Conservation (phyloP, 2,797 vertebrate genomes). For the Trichosurus vulpecula region DNA sequence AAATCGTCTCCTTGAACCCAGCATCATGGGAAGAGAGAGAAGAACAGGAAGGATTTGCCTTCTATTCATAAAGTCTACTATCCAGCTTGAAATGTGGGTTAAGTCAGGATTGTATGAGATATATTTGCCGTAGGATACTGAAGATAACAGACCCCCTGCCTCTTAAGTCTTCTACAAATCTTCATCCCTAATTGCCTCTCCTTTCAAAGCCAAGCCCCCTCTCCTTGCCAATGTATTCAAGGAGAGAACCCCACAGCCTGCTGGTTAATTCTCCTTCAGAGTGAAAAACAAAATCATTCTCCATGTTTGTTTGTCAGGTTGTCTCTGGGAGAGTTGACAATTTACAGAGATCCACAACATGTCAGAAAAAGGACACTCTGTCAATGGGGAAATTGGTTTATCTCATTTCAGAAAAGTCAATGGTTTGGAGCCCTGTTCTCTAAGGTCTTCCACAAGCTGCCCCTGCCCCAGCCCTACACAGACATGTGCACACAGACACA, state of each 20-base stretch:
- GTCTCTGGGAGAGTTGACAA: slow-evolving; percentile 66
- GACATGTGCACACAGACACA: neutral
- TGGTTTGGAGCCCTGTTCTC: neutral
- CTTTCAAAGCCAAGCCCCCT: slow-evolving; percentile 76
- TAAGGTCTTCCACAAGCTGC: neutral
- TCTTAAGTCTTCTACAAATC: slow-evolving; percentile 75
- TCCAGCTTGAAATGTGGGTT: slow-evolving; percentile 70
- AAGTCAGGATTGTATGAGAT: slow-evolving; percentile 72
- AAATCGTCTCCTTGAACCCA: slow-evolving; percentile 63
- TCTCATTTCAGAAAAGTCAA: slow-evolving; percentile 35
- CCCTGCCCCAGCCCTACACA: neutral
- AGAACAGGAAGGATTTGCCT: slow-evolving; percentile 28
- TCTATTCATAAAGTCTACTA: slow-evolving; percentile 67
- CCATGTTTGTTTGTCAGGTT: slow-evolving; percentile 61
- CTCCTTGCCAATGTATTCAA: slow-evolving; percentile 46
- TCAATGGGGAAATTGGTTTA: slow-evolving; percentile 50
- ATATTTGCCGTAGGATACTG: slow-evolving; percentile 72
- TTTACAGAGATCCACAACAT: slow-evolving; percentile 61
- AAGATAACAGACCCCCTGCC: slow-evolving; percentile 74
- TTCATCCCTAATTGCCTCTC: slow-evolving; percentile 74
- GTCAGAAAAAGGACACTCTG: slow-evolving; percentile 56
- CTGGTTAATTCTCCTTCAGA: slow-evolving; percentile 57
- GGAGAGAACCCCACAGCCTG: slow-evolving; percentile 47
- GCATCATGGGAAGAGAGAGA: slow-evolving; percentile 44
- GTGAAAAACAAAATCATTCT: slow-evolving; percentile 65